phyloP scores from a whole-genome alignment of 2,797 vertebrate genomes.

The Pitangus sulphuratus region DNA sequence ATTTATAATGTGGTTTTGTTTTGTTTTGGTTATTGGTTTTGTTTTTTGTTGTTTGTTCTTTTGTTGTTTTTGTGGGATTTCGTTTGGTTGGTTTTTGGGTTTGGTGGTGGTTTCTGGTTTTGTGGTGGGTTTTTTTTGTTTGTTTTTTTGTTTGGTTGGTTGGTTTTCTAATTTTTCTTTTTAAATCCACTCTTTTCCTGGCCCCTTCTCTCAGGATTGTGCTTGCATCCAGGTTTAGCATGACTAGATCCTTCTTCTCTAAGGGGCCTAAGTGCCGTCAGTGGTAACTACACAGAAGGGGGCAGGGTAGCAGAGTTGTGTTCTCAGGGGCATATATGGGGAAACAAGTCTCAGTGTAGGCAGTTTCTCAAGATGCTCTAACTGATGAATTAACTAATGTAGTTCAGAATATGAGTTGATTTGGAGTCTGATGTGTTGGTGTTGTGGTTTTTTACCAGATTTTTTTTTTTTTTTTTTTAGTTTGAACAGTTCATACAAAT shows the following conservation, averaged over 20 bases:
- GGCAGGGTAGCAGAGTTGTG: background rate
- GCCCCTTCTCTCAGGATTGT: background rate
- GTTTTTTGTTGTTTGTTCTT: too few relatives aligned
- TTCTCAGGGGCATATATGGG: background rate
- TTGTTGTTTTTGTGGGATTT: too few relatives aligned
- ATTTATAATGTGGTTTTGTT: background rate
- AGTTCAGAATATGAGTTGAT: background rate
- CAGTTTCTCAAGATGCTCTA: background rate
- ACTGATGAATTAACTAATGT: background rate
- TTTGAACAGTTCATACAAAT: background rate
- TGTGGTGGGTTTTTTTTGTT: too few relatives aligned
- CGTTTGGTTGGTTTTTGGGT: too few relatives aligned
- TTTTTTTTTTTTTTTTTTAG: too few relatives aligned
- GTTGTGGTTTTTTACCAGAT: background rate
- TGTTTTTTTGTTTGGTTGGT: too few relatives aligned
- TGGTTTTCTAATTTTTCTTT: background rate
- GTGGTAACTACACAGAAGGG: background rate
- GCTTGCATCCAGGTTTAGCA: background rate
- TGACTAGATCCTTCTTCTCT: background rate
- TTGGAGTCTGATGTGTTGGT: background rate
- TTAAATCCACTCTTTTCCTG: background rate
- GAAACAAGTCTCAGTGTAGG: background rate
- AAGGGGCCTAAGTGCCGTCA: background rate
- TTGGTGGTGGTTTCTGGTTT: too few relatives aligned
- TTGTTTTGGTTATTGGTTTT: too few relatives aligned